These are phyloP conservation scores for Torymus texanus DNA, from an alignment of 2,888 invertebrate species.

Conservation along the genomic window DNA sequence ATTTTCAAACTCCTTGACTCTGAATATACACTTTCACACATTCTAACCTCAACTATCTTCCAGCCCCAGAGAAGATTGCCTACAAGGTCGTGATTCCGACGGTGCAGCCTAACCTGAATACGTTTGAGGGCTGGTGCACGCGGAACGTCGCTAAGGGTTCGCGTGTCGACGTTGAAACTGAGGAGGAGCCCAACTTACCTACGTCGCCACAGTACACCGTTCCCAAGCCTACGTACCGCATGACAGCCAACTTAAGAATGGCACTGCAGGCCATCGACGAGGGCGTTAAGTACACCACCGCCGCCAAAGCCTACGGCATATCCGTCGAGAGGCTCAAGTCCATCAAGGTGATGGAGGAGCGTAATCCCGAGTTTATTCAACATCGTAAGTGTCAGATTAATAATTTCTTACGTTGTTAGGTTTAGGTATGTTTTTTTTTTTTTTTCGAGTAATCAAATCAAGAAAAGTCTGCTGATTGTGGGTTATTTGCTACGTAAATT, in stretches of 20 bases:
- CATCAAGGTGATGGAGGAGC: slow-evolving; percentile 19
- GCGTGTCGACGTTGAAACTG: too few species aligned
- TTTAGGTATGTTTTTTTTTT: too few species aligned
- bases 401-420: too few species aligned
- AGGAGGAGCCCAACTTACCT: neutral
- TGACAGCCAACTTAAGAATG: slow-evolving; percentile 41
- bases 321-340: neutral
- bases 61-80: slow-evolving; percentile 45
- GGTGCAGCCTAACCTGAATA: slow-evolving; percentile 1
- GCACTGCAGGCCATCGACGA: slow-evolving; percentile 32
- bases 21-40: too few species aligned
- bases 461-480: too few species aligned
- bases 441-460: too few species aligned
- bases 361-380: slow-evolving; percentile 15
- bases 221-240: slow-evolving; percentile 21
- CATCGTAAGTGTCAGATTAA: slow-evolving; percentile 35
- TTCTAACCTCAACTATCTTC: neutral
- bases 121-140: slow-evolving; percentile 42
- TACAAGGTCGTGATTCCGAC: slow-evolving; percentile 41
- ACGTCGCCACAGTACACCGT: neutral
- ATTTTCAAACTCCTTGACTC: too few species aligned
- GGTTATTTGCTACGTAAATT: too few species aligned
- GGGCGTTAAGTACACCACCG: neutral
- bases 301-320: slow-evolving; percentile 28
- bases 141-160: slow-evolving; percentile 19